Conservation (phyloP, 2,797 vertebrate genomes). For the Eulemur coronatus region DNA sequence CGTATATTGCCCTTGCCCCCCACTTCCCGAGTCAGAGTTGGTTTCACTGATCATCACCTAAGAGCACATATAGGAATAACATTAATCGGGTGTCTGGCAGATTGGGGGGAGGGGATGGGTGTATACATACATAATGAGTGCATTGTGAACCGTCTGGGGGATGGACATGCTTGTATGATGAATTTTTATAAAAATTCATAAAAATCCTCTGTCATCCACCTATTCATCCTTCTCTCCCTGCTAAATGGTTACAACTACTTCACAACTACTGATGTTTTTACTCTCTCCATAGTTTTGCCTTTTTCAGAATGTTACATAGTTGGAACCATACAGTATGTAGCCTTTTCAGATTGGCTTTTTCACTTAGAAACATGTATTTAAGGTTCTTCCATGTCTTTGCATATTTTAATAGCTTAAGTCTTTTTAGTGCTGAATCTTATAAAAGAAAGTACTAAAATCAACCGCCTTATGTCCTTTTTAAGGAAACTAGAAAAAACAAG, state of each 20-base stretch:
- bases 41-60: no score
- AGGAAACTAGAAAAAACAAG: background rate
- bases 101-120: no score
- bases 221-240: background rate
- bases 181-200: background rate
- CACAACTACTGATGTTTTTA: background rate
- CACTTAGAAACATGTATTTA: background rate
- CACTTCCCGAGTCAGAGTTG: no score
- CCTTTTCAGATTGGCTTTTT: background rate
- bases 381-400: background rate
- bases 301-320: background rate
- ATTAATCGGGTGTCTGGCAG: no score
- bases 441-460: background rate
- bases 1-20: no score
- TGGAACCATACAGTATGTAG: background rate
- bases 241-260: background rate
- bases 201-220: background rate
- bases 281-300: background rate
- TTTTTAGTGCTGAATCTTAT: background rate
- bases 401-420: background rate
- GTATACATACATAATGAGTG: no score
- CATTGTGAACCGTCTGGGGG: accelerated
- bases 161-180: background rate
- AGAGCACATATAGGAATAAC: no score
- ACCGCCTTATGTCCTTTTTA: background rate